Evolutionary conservation across 2,113 vertebrate species (phyloP).

Genomic region (Mormyrus lacerda): DNA sequence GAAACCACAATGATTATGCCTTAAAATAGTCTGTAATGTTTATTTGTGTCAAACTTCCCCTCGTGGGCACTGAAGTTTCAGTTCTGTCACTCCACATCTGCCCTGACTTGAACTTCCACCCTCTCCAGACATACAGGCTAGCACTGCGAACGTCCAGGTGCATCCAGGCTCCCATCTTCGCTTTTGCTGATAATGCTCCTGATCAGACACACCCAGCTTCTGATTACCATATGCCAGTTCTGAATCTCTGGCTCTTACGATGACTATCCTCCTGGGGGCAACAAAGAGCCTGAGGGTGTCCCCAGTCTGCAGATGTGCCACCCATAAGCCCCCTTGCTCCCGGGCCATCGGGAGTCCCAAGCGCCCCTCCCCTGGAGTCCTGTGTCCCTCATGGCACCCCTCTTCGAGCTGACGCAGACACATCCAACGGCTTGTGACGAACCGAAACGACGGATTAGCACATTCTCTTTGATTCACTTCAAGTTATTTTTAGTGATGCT

Average conservation of each 20-base stretch:
- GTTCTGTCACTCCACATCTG: neutral
- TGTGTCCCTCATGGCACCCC: neutral
- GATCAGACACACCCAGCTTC: neutral
- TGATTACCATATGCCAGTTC: neutral
- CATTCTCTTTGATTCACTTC: neutral
- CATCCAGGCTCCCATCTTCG: neutral
- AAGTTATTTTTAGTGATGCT: neutral
- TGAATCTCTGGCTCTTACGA: neutral
- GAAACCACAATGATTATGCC: neutral
- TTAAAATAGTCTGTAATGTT: neutral
- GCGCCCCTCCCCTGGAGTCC: neutral
- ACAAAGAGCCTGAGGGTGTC: neutral
- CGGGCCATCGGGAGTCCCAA: neutral
- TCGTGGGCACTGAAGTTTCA: neutral
- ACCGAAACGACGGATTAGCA: neutral
- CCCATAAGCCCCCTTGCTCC: neutral
- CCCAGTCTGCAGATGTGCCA: neutral
- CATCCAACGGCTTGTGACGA: neutral
- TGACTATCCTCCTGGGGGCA: neutral
- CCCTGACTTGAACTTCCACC: neutral
- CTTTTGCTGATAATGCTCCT: neutral
- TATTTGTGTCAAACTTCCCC: neutral
- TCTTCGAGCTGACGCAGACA: neutral
- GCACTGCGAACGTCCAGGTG: neutral
- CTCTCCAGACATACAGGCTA: neutral